Percentiles rank a stretch among this genome's conserved stretches.
Evolutionary conservation across 2,888 invertebrate genomes (phyloP).

Genomic region (Agrochola macilenta): DNA sequence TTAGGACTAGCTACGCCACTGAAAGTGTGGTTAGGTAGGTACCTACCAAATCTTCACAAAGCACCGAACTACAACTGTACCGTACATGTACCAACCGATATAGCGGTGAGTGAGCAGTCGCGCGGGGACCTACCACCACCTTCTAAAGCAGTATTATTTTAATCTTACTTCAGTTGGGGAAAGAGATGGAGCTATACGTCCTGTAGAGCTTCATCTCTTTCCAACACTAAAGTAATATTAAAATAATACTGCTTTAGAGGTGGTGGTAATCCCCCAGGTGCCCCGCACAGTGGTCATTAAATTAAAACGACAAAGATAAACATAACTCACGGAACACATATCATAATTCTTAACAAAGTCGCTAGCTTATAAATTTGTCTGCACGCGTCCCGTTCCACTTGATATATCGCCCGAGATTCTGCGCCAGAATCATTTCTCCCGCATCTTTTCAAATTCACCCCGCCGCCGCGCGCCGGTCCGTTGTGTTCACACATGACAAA

Average conservation of each 20-base stretch:
- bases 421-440: constrained; percentile 57
- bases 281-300: constrained; percentile 45
- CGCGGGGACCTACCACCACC: too few species aligned
- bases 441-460: constrained; percentile 58
- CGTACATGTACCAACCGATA: neutral
- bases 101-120: neutral
- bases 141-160: too few species aligned
- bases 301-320: constrained; percentile 60
- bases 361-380: constrained; percentile 56
- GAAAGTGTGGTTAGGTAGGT: neutral
- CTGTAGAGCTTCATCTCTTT: too few species aligned
- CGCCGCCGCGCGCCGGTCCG: constrained; percentile 5
- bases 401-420: constrained; percentile 53
- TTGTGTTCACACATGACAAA: constrained; percentile 60
- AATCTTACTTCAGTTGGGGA: too few species aligned
- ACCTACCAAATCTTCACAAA: neutral
- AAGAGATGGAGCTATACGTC: too few species aligned
- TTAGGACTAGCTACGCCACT: neutral
- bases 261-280: too few species aligned
- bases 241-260: too few species aligned
- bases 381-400: constrained; percentile 48
- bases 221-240: too few species aligned
- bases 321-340: constrained; percentile 59
- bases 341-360: constrained; percentile 61
- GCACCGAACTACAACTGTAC: neutral